Conservation (phyloP, 2,888 invertebrate genomes). For the Lasius platythorax region DNA sequence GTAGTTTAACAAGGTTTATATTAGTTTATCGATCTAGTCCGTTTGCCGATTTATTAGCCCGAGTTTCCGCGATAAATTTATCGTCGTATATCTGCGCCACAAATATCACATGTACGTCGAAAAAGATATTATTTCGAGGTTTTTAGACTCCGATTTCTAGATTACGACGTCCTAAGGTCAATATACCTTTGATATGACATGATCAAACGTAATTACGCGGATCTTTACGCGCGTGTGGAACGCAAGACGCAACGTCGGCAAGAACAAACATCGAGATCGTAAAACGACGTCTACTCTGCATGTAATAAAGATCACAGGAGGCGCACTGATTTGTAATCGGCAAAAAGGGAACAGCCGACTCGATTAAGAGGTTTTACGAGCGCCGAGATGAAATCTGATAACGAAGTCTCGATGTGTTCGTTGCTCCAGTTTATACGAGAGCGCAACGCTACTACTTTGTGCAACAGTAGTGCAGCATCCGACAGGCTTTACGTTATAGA, state of each 20-base stretch:
- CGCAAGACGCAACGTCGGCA: constrained; percentile 45
- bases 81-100: background rate
- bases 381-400: constrained; percentile 34
- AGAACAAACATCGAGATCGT: constrained; percentile 48
- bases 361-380: constrained; percentile 54
- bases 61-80: background rate
- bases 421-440: constrained; percentile 66
- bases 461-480: constrained; percentile 70
- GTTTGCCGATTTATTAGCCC: background rate
- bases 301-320: constrained; percentile 57
- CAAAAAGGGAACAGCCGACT: constrained; percentile 57
- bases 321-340: constrained; percentile 37
- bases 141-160: background rate
- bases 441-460: constrained; percentile 61
- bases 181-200: background rate
- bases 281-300: constrained; percentile 51
- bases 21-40: constrained; percentile 48
- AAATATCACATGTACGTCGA: background rate
- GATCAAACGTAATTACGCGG: background rate
- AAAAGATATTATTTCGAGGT: constrained; percentile 13
- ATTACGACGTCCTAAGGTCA: background rate
- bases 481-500: constrained; percentile 42
- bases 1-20: constrained; percentile 62
- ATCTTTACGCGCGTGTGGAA: constrained; percentile 24
- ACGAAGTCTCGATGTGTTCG: constrained; percentile 24